phyloP scores from a whole-genome alignment of 1,140 invertebrate species.

The Muscidifurax raptorellus region DNA sequence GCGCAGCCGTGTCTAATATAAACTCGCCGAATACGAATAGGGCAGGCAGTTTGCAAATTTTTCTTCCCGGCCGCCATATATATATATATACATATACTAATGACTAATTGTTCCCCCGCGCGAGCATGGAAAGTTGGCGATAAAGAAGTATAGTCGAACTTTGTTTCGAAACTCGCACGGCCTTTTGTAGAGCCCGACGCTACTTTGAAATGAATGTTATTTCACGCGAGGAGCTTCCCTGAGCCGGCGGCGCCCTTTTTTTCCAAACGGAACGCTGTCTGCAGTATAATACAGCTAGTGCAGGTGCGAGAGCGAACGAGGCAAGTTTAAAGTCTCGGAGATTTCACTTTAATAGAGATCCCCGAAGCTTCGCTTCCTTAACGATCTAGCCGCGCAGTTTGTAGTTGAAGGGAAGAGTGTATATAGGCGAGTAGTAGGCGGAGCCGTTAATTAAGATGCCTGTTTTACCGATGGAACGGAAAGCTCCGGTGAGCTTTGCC shows the following conservation, averaged over 20 bases:
- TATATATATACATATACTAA: too few relatives aligned
- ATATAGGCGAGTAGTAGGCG: background rate
- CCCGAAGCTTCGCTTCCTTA: constrained; percentile 33
- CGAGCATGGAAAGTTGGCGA: background rate
- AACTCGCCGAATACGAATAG: background rate
- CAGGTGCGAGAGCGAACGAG: background rate
- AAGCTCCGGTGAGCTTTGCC: constrained; percentile 22
- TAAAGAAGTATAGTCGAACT: constrained; percentile 1
- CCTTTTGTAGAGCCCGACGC: background rate
- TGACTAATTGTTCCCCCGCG: constrained; percentile 14
- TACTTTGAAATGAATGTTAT: constrained; percentile 19
- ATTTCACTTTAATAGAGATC: constrained; percentile 42
- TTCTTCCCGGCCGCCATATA: background rate
- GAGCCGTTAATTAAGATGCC: constrained; percentile 61
- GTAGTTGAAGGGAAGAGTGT: background rate
- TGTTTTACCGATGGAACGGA: constrained; percentile 57
- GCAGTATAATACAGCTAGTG: too few relatives aligned
- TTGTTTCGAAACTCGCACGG: constrained; percentile 23
- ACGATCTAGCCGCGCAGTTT: constrained; percentile 24
- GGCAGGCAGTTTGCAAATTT: background rate
- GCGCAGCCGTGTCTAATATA: background rate
- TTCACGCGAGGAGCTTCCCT: constrained; percentile 13
- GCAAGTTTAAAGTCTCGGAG: constrained; percentile 38
- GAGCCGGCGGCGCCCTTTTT: background rate
- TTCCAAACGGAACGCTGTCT: constrained; percentile 1